Conservation (phyloP, 2,113 vertebrate genomes). For the Gymnogyps californianus region DNA sequence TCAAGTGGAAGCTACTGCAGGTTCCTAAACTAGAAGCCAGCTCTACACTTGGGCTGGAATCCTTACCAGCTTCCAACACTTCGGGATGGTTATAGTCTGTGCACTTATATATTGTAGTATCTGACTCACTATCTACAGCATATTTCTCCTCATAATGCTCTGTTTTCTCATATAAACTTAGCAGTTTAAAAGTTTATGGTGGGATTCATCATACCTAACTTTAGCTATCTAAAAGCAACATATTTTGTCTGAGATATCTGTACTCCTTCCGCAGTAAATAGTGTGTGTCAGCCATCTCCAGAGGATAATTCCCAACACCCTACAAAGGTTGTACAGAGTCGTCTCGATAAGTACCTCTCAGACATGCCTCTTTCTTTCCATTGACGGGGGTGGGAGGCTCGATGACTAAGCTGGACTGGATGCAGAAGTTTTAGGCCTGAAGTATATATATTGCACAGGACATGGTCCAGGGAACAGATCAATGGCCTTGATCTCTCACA, state of each 20-base stretch:
- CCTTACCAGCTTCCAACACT: background rate
- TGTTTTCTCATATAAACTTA: background rate
- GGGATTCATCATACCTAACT: background rate
- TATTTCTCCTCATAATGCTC: background rate
- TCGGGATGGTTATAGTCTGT: background rate
- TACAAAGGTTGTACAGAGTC: background rate
- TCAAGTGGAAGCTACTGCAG: background rate
- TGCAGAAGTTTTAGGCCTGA: background rate
- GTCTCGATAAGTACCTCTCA: background rate
- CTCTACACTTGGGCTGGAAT: background rate
- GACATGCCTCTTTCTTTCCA: background rate
- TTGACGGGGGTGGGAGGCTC: background rate
- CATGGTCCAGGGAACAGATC: rapidly evolving
- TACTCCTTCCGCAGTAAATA: background rate
- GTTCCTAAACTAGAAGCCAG: background rate
- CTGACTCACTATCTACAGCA: background rate
- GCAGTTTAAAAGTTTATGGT: background rate
- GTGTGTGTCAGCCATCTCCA: background rate
- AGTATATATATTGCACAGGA: background rate
- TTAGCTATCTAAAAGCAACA: background rate
- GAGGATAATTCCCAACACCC: background rate
- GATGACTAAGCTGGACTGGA: background rate
- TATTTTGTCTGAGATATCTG: background rate
- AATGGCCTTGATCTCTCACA: background rate
- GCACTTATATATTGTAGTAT: background rate